Conservation (phyloP, 2,113 vertebrate genomes). For the Sapajus apella region DNA sequence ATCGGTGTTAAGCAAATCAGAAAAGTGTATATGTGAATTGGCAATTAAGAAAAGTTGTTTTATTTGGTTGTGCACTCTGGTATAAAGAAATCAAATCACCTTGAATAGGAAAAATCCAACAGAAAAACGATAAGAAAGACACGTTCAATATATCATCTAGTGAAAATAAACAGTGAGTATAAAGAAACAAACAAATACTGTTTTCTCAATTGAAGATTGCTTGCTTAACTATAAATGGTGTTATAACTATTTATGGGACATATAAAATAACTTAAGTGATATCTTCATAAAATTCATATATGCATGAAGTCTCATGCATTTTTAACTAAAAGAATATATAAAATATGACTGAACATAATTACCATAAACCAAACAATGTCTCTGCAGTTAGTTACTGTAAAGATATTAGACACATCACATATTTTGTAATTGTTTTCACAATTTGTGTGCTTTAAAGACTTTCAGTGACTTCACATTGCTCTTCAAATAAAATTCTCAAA, state of each 20-base stretch:
- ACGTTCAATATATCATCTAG: slow-evolving; percentile 61
- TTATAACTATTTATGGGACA: slow-evolving; percentile 24
- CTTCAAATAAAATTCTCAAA: not conserved
- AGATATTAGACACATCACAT: not conserved
- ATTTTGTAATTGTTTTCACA: not conserved
- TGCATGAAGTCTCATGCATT: not conserved
- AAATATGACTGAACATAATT: not conserved
- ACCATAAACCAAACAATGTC: not conserved
- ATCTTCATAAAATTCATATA: not conserved
- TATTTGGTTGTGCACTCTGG: not conserved
- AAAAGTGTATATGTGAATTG: not conserved
- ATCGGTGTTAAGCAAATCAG: not conserved
- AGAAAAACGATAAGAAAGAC: slow-evolving; percentile 60
- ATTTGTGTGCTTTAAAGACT: not conserved
- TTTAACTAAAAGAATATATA: not conserved
- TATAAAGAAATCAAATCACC: slow-evolving; percentile 76
- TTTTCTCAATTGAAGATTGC: not conserved
- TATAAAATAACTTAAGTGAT: slow-evolving; percentile 17
- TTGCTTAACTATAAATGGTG: slow-evolving; percentile 21
- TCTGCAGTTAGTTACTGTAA: not conserved
- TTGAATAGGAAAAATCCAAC: slow-evolving; percentile 35
- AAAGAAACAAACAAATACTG: slow-evolving; percentile 42
- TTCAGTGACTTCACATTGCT: not conserved
- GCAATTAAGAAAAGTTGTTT: not conserved
- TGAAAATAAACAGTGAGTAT: slow-evolving; percentile 63